Evolutionary conservation across 2,113 vertebrate genomes (phyloP).

Genomic region (Atractosteus spatula): DNA sequence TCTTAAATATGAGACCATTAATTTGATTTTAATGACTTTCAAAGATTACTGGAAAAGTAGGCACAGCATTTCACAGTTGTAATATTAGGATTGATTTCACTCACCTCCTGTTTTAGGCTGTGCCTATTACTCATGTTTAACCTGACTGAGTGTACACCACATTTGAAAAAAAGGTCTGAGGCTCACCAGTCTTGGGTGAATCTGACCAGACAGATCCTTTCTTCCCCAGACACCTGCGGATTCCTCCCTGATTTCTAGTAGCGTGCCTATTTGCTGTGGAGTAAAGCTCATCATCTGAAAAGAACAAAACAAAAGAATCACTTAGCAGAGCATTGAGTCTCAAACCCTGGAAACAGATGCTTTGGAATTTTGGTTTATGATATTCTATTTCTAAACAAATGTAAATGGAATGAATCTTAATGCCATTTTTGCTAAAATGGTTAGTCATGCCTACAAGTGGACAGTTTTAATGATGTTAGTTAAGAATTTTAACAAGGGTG

Average conservation of each 20-base stretch:
- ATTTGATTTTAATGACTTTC: background rate
- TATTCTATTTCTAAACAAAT: too few species aligned
- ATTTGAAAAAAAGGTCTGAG: background rate
- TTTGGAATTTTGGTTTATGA: too few species aligned
- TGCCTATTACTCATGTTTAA: too few species aligned
- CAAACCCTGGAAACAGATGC: too few species aligned
- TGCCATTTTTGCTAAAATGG: too few species aligned
- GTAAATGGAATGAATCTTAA: too few species aligned
- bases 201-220: background rate
- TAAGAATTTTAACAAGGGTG: too few species aligned
- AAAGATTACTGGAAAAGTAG: background rate
- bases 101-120: background rate
- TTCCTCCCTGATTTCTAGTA: background rate
- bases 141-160: too few species aligned
- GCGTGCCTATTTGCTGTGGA: conserved; percentile 5
- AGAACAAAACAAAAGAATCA: background rate
- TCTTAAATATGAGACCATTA: background rate
- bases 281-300: conserved; percentile 17
- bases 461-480: too few species aligned
- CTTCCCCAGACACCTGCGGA: conserved; percentile 9
- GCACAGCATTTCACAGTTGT: background rate
- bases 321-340: background rate
- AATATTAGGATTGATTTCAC: background rate
- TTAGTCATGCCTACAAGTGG: too few species aligned
- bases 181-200: conserved; percentile 4